A percentile compares a stretch with the other conserved stretches of the same genome.
phyloP scores from a whole-genome alignment of 1,140 invertebrate species.

The Dinothrombium tinctorium region DNA sequence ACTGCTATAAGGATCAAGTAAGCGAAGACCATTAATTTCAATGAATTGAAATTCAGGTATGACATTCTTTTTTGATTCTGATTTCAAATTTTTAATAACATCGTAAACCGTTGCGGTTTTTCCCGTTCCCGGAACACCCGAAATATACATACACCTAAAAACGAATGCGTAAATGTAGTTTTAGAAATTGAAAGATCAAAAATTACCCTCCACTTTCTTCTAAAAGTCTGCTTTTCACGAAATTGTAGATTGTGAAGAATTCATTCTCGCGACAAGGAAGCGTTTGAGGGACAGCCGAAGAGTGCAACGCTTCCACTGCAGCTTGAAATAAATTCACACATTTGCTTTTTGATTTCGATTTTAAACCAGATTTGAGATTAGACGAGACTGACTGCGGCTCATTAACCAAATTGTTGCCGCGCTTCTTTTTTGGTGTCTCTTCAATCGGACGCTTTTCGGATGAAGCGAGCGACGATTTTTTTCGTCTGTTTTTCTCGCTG shows the following conservation, averaged over 20 bases:
- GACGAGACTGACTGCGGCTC: no score
- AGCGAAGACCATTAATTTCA: conserved; percentile 80
- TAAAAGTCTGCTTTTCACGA: background rate
- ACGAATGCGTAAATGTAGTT: background rate
- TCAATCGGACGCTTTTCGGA: no score
- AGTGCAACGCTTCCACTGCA: no score
- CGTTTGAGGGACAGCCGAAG: no score
- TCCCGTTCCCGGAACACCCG: conserved; percentile 90
- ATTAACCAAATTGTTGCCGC: no score
- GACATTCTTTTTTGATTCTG: background rate
- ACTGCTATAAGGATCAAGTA: conserved; percentile 71
- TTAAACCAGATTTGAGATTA: no score
- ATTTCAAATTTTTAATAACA: conserved; percentile 41
- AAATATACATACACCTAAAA: conserved; percentile 75
- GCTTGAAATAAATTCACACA: no score
- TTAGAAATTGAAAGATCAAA: background rate
- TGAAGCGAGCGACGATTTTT: no score
- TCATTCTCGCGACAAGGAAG: background rate
- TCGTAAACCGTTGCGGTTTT: conserved; percentile 90
- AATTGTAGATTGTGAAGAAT: background rate
- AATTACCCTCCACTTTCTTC: background rate
- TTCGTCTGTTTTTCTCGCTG: no score
- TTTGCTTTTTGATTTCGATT: no score
- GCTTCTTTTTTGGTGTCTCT: no score
- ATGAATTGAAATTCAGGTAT: conserved; percentile 35